These are phyloP conservation scores for Limosa lapponica DNA, from an alignment of 2,797 vertebrate species.

Conservation along the genomic window DNA sequence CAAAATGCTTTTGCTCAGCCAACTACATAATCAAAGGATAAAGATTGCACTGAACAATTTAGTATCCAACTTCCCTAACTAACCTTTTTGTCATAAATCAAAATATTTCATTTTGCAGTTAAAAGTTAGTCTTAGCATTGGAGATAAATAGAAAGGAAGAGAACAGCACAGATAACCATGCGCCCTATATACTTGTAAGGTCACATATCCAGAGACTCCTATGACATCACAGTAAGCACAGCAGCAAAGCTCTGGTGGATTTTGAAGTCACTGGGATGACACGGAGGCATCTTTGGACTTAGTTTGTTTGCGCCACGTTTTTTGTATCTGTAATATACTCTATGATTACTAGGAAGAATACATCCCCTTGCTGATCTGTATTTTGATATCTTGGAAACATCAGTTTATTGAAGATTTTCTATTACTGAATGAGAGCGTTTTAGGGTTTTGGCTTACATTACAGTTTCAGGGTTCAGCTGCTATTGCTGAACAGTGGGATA, in stretches of 20 bases:
- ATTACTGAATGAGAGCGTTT: not conserved
- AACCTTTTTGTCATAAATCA: slow-evolving; percentile 48
- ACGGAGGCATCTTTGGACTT: not conserved
- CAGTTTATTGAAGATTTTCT: slow-evolving; percentile 20
- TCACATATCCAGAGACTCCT: not conserved
- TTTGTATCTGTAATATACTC: not conserved
- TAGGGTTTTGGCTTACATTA: not conserved
- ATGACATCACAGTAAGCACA: not conserved
- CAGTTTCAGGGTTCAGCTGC: not conserved
- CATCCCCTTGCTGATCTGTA: not conserved
- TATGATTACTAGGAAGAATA: not conserved
- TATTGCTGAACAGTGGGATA: not conserved
- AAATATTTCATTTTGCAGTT: slow-evolving; percentile 51
- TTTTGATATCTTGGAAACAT: slow-evolving; percentile 34
- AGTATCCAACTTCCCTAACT: slow-evolving; percentile 24
- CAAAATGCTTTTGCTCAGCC: slow-evolving; percentile 52
- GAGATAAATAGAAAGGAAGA: not conserved
- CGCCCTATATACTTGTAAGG: not conserved
- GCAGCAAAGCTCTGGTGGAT: not conserved
- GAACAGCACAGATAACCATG: not conserved
- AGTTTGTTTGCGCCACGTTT: not conserved
- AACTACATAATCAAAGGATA: slow-evolving; percentile 53
- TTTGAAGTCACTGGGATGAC: not conserved
- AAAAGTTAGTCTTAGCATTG: slow-evolving; percentile 1
- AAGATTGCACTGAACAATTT: slow-evolving; percentile 48